phyloP scores from a whole-genome alignment of 1,140 invertebrate species.

The Scaptomyza graminum region DNA sequence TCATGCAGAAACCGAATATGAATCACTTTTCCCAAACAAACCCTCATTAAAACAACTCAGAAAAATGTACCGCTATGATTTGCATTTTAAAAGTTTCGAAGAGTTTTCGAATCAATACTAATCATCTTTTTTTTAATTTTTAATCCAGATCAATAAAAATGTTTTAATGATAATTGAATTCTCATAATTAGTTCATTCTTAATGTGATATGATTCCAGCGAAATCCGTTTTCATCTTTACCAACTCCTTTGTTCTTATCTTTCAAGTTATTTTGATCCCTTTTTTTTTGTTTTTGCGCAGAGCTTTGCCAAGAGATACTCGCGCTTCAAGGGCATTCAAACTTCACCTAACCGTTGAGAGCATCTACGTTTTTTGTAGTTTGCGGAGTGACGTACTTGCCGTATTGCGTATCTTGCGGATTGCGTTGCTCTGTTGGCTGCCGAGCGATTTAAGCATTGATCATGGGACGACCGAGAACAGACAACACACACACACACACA shows the following conservation, averaged over 20 bases:
- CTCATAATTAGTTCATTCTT: neutral
- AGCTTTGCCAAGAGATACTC: slow-evolving; percentile 14
- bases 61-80: no score
- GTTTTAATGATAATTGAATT: neutral
- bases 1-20: neutral
- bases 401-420: slow-evolving; percentile 44
- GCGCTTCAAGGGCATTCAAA: slow-evolving; percentile 49
- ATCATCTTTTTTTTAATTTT: no score
- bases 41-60: no score
- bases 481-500: neutral
- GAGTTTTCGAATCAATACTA: no score
- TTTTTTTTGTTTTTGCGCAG: neutral
- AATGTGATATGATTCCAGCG: slow-evolving; percentile 4
- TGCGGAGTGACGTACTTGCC: slow-evolving; percentile 10
- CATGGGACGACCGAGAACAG: slow-evolving; percentile 14
- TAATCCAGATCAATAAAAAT: no score
- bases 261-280: slow-evolving; percentile 12
- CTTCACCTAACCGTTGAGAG: slow-evolving; percentile 43
- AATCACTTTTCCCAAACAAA: no score
- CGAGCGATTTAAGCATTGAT: slow-evolving; percentile 23
- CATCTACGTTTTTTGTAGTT: slow-evolving; percentile 8
- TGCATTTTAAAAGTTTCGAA: no score
- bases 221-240: neutral
- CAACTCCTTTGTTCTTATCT: neutral
- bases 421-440: slow-evolving; percentile 38